Base-by-base conservation (phyloP, 92 coral and sea anemone species). In the Nematostella vectensis region DNA sequence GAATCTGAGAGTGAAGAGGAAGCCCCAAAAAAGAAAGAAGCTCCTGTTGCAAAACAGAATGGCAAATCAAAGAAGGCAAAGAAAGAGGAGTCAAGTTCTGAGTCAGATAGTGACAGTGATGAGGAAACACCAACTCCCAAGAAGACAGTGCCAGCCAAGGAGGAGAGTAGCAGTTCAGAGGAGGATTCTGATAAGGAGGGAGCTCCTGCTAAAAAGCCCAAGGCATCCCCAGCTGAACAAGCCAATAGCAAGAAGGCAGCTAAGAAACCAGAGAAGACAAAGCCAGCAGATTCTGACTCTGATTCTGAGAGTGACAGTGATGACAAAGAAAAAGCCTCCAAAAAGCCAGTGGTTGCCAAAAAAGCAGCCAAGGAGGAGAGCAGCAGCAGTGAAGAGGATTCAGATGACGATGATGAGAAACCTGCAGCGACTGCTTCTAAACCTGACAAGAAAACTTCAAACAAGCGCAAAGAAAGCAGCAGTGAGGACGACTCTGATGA, bases 231-330 rank as follows among this genome's bases (percentile, higher is more conserved):
- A 10, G 43, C 70, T 0, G 50, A 42, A 11, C 67, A 61, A 2
- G 86, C 72, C 12, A 62, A 72, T 23, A 36, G 22, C 1, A 50
- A 51, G 27, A 49, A 69, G 55, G 37, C 43, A 31, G 63, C 72
- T 8, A 48, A 10, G 3, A 45, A 26, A 2, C 19, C 54, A 43
- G 11, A 3, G 2, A 54, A 53, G 10, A 13, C 58, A 2, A 37
- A 53, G 22, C 28, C 49, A 12, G 71, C 53, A 37, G 54, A 61
- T 29, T 50, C 59, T 4, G 57, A 55, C 12, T 58, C 69, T 0
- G 80, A 65, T 22, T n/a, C n/a, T n/a, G n/a, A n/a, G n/a, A n/a
- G n/a, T n/a, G n/a, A n/a, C n/a, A n/a, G n/a, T n/a, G 64, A 63
- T 11, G 64, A 52, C 10, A 49, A 57, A 21, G 49, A 29, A n/a